Evolutionary conservation across 2,888 invertebrate genomes (phyloP).

Genomic region (Mesoligia furuncula): DNA sequence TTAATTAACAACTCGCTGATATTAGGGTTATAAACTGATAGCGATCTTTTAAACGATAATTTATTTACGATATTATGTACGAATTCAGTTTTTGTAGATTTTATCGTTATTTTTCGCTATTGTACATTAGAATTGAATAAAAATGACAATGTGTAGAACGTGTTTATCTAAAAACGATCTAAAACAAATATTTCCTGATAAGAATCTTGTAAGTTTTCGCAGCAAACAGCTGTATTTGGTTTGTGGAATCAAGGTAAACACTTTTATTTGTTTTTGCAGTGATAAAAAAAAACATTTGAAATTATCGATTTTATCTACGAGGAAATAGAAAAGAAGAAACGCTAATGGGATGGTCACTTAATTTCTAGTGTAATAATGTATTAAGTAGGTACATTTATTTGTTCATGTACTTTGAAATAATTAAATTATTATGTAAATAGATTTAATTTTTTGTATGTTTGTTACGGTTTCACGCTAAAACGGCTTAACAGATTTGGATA

Average conservation of each 20-base stretch:
- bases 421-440: background rate
- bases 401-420: background rate
- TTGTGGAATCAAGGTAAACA: slow-evolving; percentile 67
- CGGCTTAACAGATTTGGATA: too few species aligned
- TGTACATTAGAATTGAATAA: slow-evolving; percentile 12
- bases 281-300: slow-evolving; percentile 28
- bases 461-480: too few species aligned
- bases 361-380: background rate
- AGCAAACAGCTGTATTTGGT: slow-evolving; percentile 59
- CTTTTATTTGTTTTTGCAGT: slow-evolving; percentile 6
- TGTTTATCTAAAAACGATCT: slow-evolving; percentile 68
- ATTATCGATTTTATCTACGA: slow-evolving; percentile 30
- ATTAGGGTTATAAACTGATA: slow-evolving; percentile 32
- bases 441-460: too few species aligned
- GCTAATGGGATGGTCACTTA: background rate
- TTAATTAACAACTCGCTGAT: slow-evolving; percentile 38
- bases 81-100: slow-evolving; percentile 7
- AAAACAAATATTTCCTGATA: slow-evolving; percentile 63
- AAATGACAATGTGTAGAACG: slow-evolving; percentile 68
- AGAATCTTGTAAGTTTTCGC: slow-evolving; percentile 42
- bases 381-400: background rate
- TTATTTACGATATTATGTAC: background rate
- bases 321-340: slow-evolving; percentile 13
- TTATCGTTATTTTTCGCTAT: slow-evolving; percentile 12
- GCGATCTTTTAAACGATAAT: slow-evolving; percentile 53